Evolutionary conservation across 2,797 vertebrate genomes (phyloP), one percentile per base, ranked within the genome.

Genomic region (Distichodus sexfasciatus): DNA sequence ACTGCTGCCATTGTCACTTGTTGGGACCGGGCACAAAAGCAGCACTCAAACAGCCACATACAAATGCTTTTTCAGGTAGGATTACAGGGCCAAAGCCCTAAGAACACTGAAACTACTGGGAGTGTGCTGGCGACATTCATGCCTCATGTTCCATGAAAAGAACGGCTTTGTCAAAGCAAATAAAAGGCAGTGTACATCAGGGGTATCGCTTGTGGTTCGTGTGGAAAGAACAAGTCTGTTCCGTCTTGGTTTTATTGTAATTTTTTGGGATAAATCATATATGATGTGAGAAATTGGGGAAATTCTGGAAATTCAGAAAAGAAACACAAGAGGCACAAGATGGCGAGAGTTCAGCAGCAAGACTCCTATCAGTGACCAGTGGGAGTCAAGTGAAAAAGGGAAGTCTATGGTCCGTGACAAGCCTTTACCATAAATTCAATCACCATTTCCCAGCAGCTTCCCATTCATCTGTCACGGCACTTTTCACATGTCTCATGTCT

Each of bases 341-440:
- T 9, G 14, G 1, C n/a, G 24, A 9, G 40, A 17, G 23, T 47
- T 7, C 15, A 29, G 7, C 2, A 51, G 28, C 54, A 50, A 51
- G 38, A n/a, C n/a, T n/a, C n/a, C n/a, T n/a, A n/a, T n/a, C n/a
- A n/a, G n/a, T n/a, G n/a, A n/a, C n/a, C n/a, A n/a, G n/a, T n/a
- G n/a, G n/a, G n/a, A n/a, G n/a, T n/a, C n/a, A n/a, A n/a, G n/a
- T n/a, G n/a, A 40, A 48, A 31, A 55, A 46, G 38, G 47, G 40
- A 47, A 73, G 47, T 53, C 10, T 36, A 11, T 55, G 54, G 26
- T n/a, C 44, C 28, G 44, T 59, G 35, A 57, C 19, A 11, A 65
- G 6, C n/a, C 5, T 59, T 69, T 69, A 24, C 38, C 10, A 6
- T 14, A 54, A 70, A n/a, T 14, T 19, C 4, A 44, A 24, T 24